Percentiles rank a stretch among this genome's conserved stretches.
These are phyloP conservation scores for Sandelia bainsii DNA, from an alignment of 2,797 vertebrate genomes.

Conservation along the genomic window DNA sequence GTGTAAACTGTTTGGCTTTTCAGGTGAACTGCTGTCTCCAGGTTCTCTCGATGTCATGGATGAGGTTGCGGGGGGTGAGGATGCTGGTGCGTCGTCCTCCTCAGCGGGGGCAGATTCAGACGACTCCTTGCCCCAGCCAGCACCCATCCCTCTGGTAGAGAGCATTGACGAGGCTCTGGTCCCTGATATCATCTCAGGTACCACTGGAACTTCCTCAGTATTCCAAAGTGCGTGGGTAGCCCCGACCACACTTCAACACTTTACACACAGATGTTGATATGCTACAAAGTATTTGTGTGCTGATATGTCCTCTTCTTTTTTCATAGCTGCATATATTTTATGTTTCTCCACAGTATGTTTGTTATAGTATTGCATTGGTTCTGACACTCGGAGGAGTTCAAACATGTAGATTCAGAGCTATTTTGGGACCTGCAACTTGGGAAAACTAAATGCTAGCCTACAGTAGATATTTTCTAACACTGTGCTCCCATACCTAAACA, in stretches of 20 bases:
- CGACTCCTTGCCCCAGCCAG: constrained; percentile 89
- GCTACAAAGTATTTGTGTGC: constrained; percentile 13
- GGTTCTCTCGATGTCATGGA: constrained; percentile 92
- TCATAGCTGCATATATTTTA: constrained; percentile 49
- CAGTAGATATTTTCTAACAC: not conserved
- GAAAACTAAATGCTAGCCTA: not conserved
- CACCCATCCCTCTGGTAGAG: constrained; percentile 91
- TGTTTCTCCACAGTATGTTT: constrained; percentile 30
- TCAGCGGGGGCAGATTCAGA: constrained; percentile 84
- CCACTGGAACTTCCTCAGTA: constrained; percentile 74
- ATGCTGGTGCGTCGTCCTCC: constrained; percentile 89
- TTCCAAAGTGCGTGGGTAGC: constrained; percentile 84
- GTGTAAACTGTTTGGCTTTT: not conserved
- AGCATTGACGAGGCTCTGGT: constrained; percentile 95
- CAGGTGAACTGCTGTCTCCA: constrained; percentile 94
- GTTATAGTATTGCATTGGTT: constrained; percentile 3
- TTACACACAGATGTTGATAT: constrained; percentile 8
- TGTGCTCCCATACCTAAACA: not conserved
- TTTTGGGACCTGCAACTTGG: not conserved
- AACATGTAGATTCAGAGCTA: constrained; percentile 20
- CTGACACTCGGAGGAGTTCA: constrained; percentile 35
- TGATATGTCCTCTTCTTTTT: constrained; percentile 15
- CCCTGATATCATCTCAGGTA: constrained; percentile 95
- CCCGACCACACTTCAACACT: constrained; percentile 28
- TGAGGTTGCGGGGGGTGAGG: constrained; percentile 89